Conservation (phyloP, 2,888 invertebrate species). For the Drosophila maculinotata region DNA sequence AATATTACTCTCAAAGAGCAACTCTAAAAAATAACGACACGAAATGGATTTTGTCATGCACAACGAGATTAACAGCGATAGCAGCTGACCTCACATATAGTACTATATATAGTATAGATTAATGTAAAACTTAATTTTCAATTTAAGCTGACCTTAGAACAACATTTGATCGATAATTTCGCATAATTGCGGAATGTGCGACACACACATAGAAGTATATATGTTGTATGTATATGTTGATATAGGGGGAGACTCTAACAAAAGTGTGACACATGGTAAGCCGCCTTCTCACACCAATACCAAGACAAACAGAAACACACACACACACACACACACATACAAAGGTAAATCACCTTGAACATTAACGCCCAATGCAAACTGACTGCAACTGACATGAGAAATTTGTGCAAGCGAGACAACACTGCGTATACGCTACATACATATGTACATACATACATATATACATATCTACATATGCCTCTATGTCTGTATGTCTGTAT, state of each 20-base stretch:
- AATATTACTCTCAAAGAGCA: neutral
- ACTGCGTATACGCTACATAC: neutral
- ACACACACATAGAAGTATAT: conserved; percentile 13
- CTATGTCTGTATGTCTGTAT: too few relatives aligned
- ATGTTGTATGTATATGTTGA: conserved; percentile 8
- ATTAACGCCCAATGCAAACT: conserved; percentile 79
- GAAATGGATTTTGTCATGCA: conserved; percentile 61
- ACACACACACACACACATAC: conserved; percentile 29
- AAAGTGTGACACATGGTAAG: conserved; percentile 64
- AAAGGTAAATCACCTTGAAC: conserved; percentile 81
- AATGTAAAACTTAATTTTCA: conserved; percentile 57
- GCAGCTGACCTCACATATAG: conserved; percentile 27
- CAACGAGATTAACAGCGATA: conserved; percentile 55
- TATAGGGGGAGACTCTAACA: conserved; percentile 15
- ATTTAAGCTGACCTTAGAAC: conserved; percentile 78
- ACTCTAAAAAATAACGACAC: conserved; percentile 31
- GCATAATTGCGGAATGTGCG: conserved; percentile 75
- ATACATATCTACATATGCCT: too few relatives aligned
- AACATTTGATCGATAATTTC: conserved; percentile 83
- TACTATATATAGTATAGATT: neutral
- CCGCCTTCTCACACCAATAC: conserved; percentile 39
- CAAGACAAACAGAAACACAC: too few relatives aligned
- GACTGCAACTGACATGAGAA: conserved; percentile 73
- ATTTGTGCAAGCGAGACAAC: conserved; percentile 51
- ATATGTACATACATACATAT: too few relatives aligned